Evolutionary conservation across 1,140 invertebrate species (phyloP).

Genomic region (Batillaria attramentaria): DNA sequence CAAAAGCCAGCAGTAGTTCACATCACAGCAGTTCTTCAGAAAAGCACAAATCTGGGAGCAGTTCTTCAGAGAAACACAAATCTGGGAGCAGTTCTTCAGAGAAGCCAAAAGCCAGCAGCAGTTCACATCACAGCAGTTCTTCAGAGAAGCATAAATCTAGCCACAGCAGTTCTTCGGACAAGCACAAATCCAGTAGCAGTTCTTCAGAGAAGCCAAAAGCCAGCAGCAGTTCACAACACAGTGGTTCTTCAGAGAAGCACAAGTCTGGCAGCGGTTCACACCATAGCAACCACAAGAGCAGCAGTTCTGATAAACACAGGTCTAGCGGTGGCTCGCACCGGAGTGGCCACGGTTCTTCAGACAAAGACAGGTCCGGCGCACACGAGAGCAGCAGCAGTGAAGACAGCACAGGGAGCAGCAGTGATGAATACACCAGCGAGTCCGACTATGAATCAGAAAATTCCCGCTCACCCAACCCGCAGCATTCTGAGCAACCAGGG

Average conservation of each 20-base stretch:
- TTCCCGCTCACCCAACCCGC: no score
- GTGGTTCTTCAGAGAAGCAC: not conserved
- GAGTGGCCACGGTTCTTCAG: no score
- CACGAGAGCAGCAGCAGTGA: no score
- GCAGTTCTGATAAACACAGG: not conserved
- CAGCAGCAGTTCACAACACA: not conserved
- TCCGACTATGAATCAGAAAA: no score
- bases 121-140: not conserved
- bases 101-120: not conserved
- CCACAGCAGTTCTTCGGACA: not conserved
- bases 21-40: not conserved
- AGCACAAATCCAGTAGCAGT: not conserved
- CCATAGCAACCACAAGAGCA: not conserved
- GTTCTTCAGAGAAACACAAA: not conserved
- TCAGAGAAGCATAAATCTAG: slow-evolving; percentile 1
- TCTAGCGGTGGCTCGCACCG: not conserved
- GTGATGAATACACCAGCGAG: no score
- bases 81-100: not conserved
- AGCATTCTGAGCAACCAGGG: no score
- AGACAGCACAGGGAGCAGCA: no score
- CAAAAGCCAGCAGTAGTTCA: not conserved
- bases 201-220: not conserved
- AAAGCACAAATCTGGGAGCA: not conserved
- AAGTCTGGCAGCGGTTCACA: not conserved
- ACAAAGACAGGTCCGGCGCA: not conserved